These are phyloP conservation scores for Myotis brandtii DNA, from an alignment of 2,113 vertebrate genomes.

Conservation along the genomic window DNA sequence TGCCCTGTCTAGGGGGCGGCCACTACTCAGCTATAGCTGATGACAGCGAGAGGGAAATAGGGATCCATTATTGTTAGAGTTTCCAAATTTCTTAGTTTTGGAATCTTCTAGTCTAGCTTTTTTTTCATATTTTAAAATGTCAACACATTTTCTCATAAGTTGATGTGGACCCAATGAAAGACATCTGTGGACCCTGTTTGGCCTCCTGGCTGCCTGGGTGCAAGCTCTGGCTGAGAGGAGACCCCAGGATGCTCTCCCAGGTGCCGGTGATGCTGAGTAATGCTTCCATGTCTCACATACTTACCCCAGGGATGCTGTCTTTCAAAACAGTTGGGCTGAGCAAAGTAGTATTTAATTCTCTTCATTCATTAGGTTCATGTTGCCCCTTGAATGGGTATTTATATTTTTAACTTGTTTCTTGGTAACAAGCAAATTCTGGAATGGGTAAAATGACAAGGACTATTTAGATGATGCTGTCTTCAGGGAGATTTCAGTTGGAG, in stretches of 20 bases:
- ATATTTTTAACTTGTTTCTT: background rate
- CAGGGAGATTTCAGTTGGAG: background rate
- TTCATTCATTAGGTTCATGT: background rate
- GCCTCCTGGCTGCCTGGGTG: background rate
- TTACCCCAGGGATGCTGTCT: background rate
- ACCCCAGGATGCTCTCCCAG: background rate
- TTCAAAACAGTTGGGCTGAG: background rate
- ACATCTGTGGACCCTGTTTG: background rate
- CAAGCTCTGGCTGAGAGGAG: background rate
- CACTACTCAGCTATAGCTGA: background rate
- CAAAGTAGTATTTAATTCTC: background rate
- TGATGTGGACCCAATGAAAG: background rate
- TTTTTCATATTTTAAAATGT: background rate
- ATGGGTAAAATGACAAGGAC: background rate
- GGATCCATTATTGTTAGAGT: background rate
- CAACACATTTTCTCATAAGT: background rate
- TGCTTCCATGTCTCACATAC: background rate
- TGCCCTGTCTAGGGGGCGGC: no score
- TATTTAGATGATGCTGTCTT: background rate
- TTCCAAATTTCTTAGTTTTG: background rate
- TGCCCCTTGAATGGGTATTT: background rate
- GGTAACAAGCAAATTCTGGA: background rate
- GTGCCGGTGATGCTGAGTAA: rapidly evolving
- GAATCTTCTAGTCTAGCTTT: background rate
- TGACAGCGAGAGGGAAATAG: background rate